Evolutionary conservation across 2,113 vertebrate genomes (phyloP).

Genomic region (Paramisgurnus dabryanus): DNA sequence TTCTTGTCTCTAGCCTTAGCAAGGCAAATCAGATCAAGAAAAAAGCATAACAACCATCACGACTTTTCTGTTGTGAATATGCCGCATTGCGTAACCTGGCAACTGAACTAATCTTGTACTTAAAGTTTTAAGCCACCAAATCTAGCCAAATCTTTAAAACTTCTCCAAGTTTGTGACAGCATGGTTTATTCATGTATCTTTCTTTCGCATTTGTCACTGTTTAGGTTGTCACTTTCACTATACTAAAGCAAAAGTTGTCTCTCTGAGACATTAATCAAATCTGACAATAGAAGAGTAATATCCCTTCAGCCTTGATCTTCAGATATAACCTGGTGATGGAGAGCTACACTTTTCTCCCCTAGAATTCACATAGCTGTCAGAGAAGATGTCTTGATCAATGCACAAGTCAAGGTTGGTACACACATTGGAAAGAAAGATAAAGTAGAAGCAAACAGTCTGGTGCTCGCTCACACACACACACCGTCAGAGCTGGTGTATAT

Average conservation of each 20-base stretch:
- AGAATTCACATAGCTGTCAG: constrained; percentile 2
- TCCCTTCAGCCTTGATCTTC: neutral
- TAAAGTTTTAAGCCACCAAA: constrained; percentile 5
- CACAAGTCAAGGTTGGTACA: neutral
- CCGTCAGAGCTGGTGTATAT: constrained; percentile 8
- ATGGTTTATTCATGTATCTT: neutral
- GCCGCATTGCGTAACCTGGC: constrained; percentile 8
- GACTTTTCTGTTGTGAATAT: neutral
- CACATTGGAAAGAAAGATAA: neutral
- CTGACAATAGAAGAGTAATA: constrained; percentile 21
- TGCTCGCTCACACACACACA: neutral
- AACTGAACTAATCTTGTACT: constrained; percentile 9
- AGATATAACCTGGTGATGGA: constrained; percentile 11
- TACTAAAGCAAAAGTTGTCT: neutral
- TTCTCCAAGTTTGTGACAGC: neutral
- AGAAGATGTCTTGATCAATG: constrained; percentile 21
- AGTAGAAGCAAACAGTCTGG: neutral
- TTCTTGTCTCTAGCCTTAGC: neutral
- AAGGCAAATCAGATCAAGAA: neutral
- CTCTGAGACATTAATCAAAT: neutral
- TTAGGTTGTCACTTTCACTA: neutral
- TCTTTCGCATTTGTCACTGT: neutral
- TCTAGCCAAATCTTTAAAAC: constrained; percentile 4
- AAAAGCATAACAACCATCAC: neutral
- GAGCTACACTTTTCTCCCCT: neutral